Percentiles rank a stretch among this genome's conserved stretches.
phyloP scores from a whole-genome alignment of 2,888 invertebrate genomes.

The Melipona bicolor region DNA sequence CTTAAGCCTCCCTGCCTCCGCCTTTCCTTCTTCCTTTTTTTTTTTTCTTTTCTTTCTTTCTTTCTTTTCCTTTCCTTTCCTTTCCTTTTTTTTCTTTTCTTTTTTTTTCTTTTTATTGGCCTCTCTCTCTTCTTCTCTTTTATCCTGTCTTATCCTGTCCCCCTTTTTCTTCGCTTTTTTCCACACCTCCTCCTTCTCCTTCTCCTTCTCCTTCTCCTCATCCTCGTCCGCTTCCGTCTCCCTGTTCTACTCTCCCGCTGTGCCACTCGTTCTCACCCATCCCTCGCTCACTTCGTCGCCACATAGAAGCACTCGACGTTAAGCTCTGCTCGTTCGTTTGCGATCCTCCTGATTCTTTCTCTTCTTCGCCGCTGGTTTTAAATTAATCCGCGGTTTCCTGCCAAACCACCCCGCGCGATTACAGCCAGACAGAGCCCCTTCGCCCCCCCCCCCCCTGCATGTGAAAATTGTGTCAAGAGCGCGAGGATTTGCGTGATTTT shows the following conservation, averaged over 20 bases:
- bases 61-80: constrained; percentile 32
- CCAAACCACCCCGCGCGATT: constrained; percentile 30
- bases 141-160: too few relatives aligned
- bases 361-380: constrained; percentile 46
- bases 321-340: constrained; percentile 57
- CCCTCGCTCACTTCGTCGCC: constrained; percentile 53
- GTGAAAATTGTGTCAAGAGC: constrained; percentile 35
- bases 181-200: constrained; percentile 10
- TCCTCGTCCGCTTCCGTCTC: constrained; percentile 3
- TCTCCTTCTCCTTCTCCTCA: constrained; percentile 18
- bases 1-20: constrained; percentile 73
- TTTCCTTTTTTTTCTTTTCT: constrained; percentile 51
- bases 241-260: background rate
- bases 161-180: too few relatives aligned
- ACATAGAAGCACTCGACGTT: constrained; percentile 57
- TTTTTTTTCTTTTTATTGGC: constrained; percentile 8
- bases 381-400: constrained; percentile 55
- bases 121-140: background rate
- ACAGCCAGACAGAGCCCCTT: background rate
- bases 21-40: constrained; percentile 63
- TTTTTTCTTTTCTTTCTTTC: constrained; percentile 46
- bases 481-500: background rate
- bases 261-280: constrained; percentile 32
- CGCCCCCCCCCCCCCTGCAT: too few relatives aligned
- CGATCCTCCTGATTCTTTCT: constrained; percentile 58